Conservation (phyloP, 2,797 vertebrate species). For the Champsocephalus esox region DNA sequence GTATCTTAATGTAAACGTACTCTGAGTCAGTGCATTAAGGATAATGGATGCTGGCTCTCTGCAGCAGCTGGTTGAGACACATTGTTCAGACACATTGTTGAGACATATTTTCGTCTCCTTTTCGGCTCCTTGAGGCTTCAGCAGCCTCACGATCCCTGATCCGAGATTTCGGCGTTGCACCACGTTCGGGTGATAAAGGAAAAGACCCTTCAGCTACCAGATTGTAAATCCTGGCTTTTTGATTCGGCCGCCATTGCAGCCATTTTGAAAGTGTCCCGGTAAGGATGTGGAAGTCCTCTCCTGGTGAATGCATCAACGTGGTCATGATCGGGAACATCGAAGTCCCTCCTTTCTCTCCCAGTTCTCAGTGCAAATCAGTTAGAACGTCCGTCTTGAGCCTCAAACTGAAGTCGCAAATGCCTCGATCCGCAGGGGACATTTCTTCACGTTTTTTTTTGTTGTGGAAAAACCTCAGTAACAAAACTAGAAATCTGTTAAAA, state of each 20-base stretch:
- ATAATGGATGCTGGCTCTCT: constrained; percentile 21
- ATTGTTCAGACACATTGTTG: constrained; percentile 32
- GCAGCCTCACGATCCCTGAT: constrained; percentile 42
- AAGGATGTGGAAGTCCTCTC: constrained; percentile 21
- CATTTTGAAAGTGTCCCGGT: constrained; percentile 18
- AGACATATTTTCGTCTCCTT: constrained; percentile 48
- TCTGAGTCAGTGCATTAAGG: constrained; percentile 48
- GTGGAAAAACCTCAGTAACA: constrained; percentile 89
- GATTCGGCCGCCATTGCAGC: background rate
- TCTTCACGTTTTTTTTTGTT: constrained; percentile 73
- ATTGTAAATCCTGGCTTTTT: background rate
- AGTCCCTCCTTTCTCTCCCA: background rate
- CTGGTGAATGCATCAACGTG: constrained; percentile 34
- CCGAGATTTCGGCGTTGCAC: constrained; percentile 17
- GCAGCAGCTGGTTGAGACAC: constrained; percentile 54
- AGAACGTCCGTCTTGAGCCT: constrained; percentile 77
- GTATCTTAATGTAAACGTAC: constrained; percentile 3
- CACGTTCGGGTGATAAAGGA: constrained; percentile 2
- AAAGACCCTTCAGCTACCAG: constrained; percentile 3
- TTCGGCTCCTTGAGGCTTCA: constrained; percentile 30
- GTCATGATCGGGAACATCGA: constrained; percentile 12
- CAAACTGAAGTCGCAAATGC: constrained; percentile 78
- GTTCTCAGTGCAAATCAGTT: constrained; percentile 86
- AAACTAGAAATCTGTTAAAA: constrained; percentile 95
- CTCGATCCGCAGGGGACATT: constrained; percentile 81